A percentile compares a stretch with the other conserved stretches of the same genome.
Conservation (phyloP, 1,140 invertebrate genomes). For the Cylas formicarius region DNA sequence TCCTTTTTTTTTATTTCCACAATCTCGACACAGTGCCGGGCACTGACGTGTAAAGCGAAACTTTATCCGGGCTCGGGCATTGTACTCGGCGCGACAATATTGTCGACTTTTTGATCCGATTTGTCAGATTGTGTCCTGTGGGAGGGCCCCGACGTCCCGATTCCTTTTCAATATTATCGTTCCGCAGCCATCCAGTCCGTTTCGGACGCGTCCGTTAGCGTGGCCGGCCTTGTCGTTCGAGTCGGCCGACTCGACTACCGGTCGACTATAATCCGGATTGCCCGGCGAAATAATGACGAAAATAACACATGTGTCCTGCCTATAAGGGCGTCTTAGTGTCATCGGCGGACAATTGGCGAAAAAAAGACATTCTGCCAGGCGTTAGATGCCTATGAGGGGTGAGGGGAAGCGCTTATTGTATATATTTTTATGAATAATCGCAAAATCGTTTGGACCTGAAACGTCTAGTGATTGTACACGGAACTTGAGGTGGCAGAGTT, state of each 20-base stretch:
- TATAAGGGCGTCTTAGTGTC: slow-evolving; percentile 42
- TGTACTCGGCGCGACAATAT: slow-evolving; percentile 36
- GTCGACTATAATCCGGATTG: slow-evolving; percentile 38
- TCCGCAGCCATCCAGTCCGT: slow-evolving; percentile 23
- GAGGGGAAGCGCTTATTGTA: too few relatives aligned
- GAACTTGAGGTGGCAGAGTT: too few relatives aligned
- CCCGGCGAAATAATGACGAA: slow-evolving; percentile 40
- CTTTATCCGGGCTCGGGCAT: slow-evolving; percentile 10
- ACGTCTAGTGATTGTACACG: too few relatives aligned
- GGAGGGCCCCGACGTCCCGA: slow-evolving; percentile 37
- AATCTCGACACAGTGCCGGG: too few relatives aligned
- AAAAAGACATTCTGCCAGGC: slow-evolving; percentile 7
- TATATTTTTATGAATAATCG: not conserved
- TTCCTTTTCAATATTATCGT: slow-evolving; percentile 39
- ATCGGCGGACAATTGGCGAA: slow-evolving; percentile 27
- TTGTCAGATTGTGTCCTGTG: slow-evolving; percentile 40
- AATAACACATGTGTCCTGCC: slow-evolving; percentile 41
- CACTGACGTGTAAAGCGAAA: slow-evolving; percentile 21
- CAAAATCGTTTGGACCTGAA: too few relatives aligned
- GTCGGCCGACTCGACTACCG: slow-evolving; percentile 23
- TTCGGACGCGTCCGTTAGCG: not conserved
- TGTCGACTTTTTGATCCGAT: slow-evolving; percentile 45
- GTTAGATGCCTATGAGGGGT: not conserved
- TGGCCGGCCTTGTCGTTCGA: not conserved
- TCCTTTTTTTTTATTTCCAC: slow-evolving; percentile 8